These are phyloP conservation scores for Laterallus jamaicensis DNA, from an alignment of 2,113 vertebrate species.

Conservation along the genomic window DNA sequence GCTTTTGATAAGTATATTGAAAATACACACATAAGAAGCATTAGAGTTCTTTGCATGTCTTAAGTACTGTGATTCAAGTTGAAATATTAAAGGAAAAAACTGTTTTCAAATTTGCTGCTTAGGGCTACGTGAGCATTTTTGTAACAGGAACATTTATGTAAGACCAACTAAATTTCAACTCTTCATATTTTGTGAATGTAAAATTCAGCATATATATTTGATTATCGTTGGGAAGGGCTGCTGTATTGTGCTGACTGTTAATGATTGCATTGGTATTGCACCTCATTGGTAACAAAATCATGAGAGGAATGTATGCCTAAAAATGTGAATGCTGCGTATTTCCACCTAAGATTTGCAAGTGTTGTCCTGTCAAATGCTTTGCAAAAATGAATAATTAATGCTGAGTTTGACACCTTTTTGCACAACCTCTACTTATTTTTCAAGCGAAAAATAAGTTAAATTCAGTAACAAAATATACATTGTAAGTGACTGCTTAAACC, in stretches of 20 bases:
- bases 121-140: neutral
- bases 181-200: neutral
- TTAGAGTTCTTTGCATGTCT: neutral
- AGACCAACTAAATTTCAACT: neutral
- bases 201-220: neutral
- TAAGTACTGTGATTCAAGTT: neutral
- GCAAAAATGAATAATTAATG: neutral
- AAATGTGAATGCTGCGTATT: neutral
- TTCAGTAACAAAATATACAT: neutral
- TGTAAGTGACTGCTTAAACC: neutral
- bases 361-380: neutral
- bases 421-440: neutral
- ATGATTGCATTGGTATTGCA: neutral
- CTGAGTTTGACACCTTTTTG: neutral
- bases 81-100: conserved; percentile 6
- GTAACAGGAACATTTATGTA: neutral
- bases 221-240: neutral
- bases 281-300: neutral
- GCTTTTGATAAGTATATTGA: neutral
- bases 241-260: neutral
- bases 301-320: neutral
- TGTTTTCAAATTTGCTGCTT: neutral
- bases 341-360: neutral
- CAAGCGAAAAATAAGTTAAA: neutral
- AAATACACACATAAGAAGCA: neutral